A percentile compares a stretch with the other conserved stretches of the same genome.
Conservation (phyloP, 2,888 invertebrate species). For the Chrysotoxum bicinctum region DNA sequence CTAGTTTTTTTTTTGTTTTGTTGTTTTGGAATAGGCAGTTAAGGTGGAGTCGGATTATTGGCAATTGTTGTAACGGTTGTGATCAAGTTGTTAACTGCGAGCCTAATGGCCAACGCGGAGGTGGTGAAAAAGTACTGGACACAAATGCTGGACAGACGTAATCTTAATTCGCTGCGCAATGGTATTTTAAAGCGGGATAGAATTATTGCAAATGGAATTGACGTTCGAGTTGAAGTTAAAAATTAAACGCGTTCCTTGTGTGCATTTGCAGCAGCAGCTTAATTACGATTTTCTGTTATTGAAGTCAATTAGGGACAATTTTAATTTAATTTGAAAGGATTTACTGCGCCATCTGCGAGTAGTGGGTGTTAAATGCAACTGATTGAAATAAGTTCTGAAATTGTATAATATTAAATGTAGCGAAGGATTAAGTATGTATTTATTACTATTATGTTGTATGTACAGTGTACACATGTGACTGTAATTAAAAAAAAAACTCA, state of each 20-base stretch:
- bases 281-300: constrained; percentile 46
- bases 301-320: constrained; percentile 56
- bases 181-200: constrained; percentile 52
- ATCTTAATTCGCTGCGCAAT: constrained; percentile 57
- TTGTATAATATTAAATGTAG: too few species aligned
- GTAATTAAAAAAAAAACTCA: too few species aligned
- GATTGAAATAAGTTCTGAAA: constrained; percentile 1
- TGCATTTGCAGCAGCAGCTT: constrained; percentile 22
- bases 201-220: constrained; percentile 5
- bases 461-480: too few species aligned
- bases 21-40: not conserved
- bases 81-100: constrained; percentile 66
- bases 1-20: constrained; percentile 19
- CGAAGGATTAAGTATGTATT: too few species aligned
- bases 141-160: constrained; percentile 14
- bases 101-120: constrained; percentile 58
- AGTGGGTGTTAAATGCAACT: constrained; percentile 44
- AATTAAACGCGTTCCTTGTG: not conserved
- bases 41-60: constrained; percentile 49
- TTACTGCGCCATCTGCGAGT: not conserved
- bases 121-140: constrained; percentile 57
- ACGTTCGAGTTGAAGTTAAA: not conserved
- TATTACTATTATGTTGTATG: too few species aligned
- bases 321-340: constrained; percentile 37
- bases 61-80: constrained; percentile 66